phyloP scores from a whole-genome alignment of 2,888 invertebrate species.

The Leucania comma region DNA sequence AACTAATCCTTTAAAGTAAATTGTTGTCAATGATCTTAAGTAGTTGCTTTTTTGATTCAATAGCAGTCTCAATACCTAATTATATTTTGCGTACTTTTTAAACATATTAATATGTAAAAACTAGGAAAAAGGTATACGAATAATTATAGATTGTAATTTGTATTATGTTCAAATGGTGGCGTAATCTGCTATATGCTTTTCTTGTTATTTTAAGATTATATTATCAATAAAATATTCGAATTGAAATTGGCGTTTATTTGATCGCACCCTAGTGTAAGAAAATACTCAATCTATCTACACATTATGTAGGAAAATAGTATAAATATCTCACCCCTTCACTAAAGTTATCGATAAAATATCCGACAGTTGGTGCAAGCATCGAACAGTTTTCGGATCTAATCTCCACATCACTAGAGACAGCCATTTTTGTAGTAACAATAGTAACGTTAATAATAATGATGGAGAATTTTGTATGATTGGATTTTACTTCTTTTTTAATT shows the following conservation, averaged over 20 bases:
- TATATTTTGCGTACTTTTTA: slow-evolving; percentile 5
- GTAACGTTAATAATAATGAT: slow-evolving; percentile 69
- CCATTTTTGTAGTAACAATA: slow-evolving; percentile 84
- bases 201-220: slow-evolving; percentile 43
- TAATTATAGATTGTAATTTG: slow-evolving; percentile 14
- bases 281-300: neutral
- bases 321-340: slow-evolving; percentile 42
- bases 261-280: slow-evolving; percentile 18
- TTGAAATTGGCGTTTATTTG: slow-evolving; percentile 46
- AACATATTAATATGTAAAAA: neutral
- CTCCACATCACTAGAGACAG: slow-evolving; percentile 59
- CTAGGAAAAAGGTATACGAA: slow-evolving; percentile 32
- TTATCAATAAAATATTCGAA: slow-evolving; percentile 55
- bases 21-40: too few relatives aligned
- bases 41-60: slow-evolving; percentile 11
- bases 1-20: too few relatives aligned
- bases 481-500: slow-evolving; percentile 37
- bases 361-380: slow-evolving; percentile 5
- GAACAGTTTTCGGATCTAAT: slow-evolving; percentile 35
- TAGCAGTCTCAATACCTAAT: neutral
- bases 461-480: slow-evolving; percentile 65
- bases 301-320: neutral
- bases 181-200: slow-evolving; percentile 11
- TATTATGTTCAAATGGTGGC: slow-evolving; percentile 8
- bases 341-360: slow-evolving; percentile 32